Percentiles rank a stretch among this genome's conserved stretches.
These are phyloP conservation scores for Crambe crambe DNA, from an alignment of 37 sponge, comb jelly and placozoan species.

Conservation along the genomic window DNA sequence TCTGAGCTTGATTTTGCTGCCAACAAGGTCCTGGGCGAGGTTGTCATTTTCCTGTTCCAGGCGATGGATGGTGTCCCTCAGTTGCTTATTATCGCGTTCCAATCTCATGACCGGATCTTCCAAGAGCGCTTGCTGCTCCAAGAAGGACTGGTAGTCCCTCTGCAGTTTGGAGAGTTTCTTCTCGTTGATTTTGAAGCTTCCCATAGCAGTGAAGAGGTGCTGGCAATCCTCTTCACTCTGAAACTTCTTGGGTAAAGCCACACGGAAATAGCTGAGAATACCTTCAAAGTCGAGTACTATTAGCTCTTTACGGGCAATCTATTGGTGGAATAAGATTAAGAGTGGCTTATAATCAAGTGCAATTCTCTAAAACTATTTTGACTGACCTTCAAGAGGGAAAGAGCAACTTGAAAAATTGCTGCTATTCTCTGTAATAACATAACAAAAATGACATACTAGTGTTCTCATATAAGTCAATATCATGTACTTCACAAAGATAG, in stretches of 20 bases:
- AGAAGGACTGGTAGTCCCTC: conserved; percentile 65
- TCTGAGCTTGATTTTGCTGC: conserved; percentile 84
- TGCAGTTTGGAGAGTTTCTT: conserved; percentile 76
- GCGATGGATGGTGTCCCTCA: conserved; percentile 56
- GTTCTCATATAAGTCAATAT: no score
- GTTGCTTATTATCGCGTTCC: conserved; percentile 78
- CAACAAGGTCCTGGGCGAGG: conserved; percentile 87
- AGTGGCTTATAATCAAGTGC: neutral
- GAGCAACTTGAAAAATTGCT: conserved; percentile 64
- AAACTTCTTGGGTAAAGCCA: conserved; percentile 82
- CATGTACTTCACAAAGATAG: conserved; percentile 85
- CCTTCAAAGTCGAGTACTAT: conserved; percentile 84
- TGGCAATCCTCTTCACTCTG: conserved; percentile 67
- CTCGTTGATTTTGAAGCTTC: conserved; percentile 56
- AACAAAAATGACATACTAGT: conserved; percentile 24
- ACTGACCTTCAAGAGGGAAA: conserved; percentile 77
- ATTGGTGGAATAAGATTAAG: neutral
- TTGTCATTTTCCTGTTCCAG: conserved; percentile 93
- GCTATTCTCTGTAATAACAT: conserved; percentile 4
- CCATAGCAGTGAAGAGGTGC: conserved; percentile 47
- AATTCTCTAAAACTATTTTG: neutral
- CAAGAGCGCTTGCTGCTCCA: conserved; percentile 63
- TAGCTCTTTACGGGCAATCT: conserved; percentile 49
- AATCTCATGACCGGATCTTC: conserved; percentile 78
- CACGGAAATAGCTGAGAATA: conserved; percentile 93